Evolutionary conservation across 23 tunicate genomes (phyloP).

Genomic region (Ciona savignyi): DNA sequence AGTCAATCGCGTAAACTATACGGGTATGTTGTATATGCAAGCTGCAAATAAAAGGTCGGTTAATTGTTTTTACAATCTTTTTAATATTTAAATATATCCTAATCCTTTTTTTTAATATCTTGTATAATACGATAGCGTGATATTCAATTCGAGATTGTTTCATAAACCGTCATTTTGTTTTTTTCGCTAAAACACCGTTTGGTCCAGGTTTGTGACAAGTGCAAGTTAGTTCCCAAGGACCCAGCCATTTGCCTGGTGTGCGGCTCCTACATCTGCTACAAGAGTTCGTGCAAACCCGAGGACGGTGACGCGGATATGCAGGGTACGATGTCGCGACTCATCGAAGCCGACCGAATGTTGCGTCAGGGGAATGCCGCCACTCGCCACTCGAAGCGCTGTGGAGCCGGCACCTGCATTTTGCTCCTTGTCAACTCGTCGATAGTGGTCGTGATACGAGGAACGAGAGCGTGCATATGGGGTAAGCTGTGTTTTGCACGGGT

Average conservation of each 20-base stretch:
- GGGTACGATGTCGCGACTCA: background rate
- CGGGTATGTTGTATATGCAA: no score
- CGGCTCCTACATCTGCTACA: slow-evolving; percentile 73
- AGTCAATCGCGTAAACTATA: no score
- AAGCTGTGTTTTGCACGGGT: no score
- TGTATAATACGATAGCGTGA: no score
- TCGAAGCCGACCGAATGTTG: background rate
- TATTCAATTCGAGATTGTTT: no score
- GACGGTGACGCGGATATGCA: background rate
- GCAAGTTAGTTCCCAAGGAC: background rate
- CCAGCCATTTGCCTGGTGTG: slow-evolving; percentile 82
- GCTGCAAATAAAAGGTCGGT: no score
- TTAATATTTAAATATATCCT: no score
- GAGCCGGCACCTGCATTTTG: slow-evolving; percentile 76
- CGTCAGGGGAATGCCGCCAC: slow-evolving; percentile 6
- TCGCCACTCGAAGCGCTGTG: slow-evolving; percentile 81
- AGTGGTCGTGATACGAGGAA: slow-evolving; percentile 46
- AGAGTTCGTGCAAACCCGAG: slow-evolving; percentile 22
- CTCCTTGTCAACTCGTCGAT: slow-evolving; percentile 41
- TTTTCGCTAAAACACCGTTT: no score
- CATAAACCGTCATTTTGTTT: no score
- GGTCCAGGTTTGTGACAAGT: background rate
- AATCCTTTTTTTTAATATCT: no score
- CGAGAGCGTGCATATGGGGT: slow-evolving; percentile 74
- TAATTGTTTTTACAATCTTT: no score